Percentiles rank a stretch among this genome's conserved stretches.
phyloP scores from a whole-genome alignment of 1,140 invertebrate species.

The Pachypeltis micranthus region DNA sequence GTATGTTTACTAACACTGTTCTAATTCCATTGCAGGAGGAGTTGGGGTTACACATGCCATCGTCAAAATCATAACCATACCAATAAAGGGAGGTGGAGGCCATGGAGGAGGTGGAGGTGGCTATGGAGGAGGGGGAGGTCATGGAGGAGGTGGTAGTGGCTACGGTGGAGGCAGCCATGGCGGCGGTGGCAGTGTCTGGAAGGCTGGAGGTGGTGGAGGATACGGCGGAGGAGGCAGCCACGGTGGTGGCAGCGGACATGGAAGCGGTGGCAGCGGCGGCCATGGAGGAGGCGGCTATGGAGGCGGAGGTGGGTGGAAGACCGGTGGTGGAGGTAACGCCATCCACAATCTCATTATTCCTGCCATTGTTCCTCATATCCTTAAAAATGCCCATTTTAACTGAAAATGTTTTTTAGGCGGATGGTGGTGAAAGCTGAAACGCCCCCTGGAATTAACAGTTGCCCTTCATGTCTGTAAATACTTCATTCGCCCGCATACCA shows the following conservation, averaged over 20 bases:
- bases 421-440: neutral
- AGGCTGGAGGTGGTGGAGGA: neutral
- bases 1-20: neutral
- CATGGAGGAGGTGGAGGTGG: neutral
- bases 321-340: neutral
- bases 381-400: neutral
- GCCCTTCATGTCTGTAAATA: neutral
- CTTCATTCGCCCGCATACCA: too few species aligned
- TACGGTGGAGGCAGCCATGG: neutral
- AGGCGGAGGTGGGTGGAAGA: neutral
- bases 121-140: neutral
- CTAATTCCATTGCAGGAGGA: too few species aligned
- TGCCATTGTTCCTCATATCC: neutral
- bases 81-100: neutral
- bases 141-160: neutral
- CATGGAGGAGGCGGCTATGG: neutral
- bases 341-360: neutral
- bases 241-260: neutral
- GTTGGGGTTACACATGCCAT: slow-evolving; percentile 2
- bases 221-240: neutral
- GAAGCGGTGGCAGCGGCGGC: neutral
- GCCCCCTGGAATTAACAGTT: neutral
- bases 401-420: neutral
- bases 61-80: slow-evolving; percentile 10
- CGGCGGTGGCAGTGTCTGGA: neutral